Evolutionary conservation across 1,140 invertebrate species (phyloP).

Genomic region (Caenorhabditis tropicalis): DNA sequence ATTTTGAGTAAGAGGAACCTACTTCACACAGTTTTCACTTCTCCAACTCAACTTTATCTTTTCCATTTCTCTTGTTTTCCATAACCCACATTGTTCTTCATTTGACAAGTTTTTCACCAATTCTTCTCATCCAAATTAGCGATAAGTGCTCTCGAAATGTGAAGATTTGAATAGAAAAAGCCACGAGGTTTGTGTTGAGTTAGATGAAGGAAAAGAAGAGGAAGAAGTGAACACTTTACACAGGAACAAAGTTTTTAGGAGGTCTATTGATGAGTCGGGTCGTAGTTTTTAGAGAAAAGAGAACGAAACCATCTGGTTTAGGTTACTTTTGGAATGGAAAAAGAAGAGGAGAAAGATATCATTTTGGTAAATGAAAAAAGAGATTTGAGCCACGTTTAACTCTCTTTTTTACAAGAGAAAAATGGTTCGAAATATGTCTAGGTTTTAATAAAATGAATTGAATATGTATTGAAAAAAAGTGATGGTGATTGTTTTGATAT

Average conservation of each 20-base stretch:
- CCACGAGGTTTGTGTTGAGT: too few species aligned
- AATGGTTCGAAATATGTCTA: neutral
- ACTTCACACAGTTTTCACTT: too few species aligned
- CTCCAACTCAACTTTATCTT: neutral
- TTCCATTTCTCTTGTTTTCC: neutral
- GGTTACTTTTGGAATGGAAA: neutral
- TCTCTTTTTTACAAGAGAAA: neutral
- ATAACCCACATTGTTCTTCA: neutral
- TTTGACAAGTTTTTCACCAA: neutral
- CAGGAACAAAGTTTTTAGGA: neutral
- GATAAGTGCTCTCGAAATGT: constrained; percentile 12
- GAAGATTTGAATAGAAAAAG: neutral
- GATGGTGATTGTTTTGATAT: neutral
- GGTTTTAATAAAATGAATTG: too few species aligned
- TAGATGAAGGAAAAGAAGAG: neutral
- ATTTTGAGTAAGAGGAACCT: neutral
- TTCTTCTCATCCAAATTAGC: neutral
- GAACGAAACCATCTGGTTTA: constrained; percentile 1
- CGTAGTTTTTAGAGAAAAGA: neutral
- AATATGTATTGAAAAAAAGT: too few species aligned
- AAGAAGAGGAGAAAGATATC: neutral
- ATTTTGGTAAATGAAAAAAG: too few species aligned
- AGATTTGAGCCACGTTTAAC: neutral
- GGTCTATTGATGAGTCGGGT: neutral
- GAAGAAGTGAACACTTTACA: constrained; percentile 22